Conservation (phyloP, 2,797 vertebrate species). For the Anguilla megastoma region DNA sequence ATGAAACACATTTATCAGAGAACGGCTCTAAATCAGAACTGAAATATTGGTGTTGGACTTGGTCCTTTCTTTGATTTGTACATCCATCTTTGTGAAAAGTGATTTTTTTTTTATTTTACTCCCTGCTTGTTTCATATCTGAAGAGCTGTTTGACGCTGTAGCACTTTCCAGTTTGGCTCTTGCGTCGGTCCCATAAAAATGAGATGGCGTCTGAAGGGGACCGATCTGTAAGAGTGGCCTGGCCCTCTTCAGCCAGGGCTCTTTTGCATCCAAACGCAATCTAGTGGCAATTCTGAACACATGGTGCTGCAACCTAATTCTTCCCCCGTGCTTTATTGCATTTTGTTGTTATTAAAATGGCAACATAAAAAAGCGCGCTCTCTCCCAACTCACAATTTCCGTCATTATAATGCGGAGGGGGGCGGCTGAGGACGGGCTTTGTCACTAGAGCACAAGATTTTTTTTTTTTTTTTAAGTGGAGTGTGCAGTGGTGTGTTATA, state of each 20-base stretch:
- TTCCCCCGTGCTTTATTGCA: conserved; percentile 23
- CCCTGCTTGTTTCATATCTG: conserved; percentile 36
- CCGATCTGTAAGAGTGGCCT: conserved; percentile 37
- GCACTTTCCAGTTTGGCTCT: conserved; percentile 22
- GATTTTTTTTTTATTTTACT: conserved; percentile 34
- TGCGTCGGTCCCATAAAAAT: not conserved
- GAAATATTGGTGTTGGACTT: not conserved
- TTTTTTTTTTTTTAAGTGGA: not conserved
- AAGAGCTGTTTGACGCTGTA: conserved; percentile 32
- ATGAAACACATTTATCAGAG: not conserved
- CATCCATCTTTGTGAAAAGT: conserved; percentile 29
- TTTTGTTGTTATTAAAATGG: conserved; percentile 31
- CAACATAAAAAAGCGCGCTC: not conserved
- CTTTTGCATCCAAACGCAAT: conserved; percentile 49
- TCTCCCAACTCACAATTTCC: conserved; percentile 8
- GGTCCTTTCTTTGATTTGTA: conserved; percentile 22
- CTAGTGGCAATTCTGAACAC: conserved; percentile 48
- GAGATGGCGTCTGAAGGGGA: conserved; percentile 28
- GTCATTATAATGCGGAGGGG: not conserved
- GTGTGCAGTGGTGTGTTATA: not conserved
- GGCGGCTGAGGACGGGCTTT: not conserved
- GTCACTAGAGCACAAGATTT: not conserved
- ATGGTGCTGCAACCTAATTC: conserved; percentile 36
- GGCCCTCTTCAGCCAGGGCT: conserved; percentile 35
- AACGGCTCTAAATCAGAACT: conserved; percentile 6